phyloP scores from a whole-genome alignment of 2,888 invertebrate species.

The Odontothrips loti region DNA sequence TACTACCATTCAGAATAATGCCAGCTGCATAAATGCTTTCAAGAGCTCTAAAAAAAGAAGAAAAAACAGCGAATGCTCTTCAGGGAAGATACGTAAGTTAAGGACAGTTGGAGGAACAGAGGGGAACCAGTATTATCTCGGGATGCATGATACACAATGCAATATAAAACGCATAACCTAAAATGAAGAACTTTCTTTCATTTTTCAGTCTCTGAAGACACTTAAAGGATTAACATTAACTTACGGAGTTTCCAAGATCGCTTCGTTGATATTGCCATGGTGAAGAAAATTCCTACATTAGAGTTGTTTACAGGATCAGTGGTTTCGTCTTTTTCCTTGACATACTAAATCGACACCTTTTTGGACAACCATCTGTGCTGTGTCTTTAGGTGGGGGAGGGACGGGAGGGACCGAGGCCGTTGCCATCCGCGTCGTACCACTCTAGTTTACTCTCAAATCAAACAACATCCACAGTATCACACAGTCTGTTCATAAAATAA shows the following conservation, averaged over 20 bases:
- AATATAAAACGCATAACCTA: constrained; percentile 15
- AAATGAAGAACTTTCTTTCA: constrained; percentile 29
- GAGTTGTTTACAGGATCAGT: constrained; percentile 19
- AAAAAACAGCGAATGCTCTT: too few relatives aligned
- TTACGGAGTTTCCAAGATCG: constrained; percentile 81
- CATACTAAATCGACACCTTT: constrained; percentile 29
- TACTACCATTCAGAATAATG: too few relatives aligned
- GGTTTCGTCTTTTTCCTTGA: constrained; percentile 30
- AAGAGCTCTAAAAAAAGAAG: too few relatives aligned
- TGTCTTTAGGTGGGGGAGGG: not conserved
- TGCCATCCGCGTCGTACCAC: not conserved
- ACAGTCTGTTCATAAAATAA: too few relatives aligned
- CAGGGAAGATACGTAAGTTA: too few relatives aligned
- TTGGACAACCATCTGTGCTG: not conserved
- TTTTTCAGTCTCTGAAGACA: not conserved
- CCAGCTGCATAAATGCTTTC: too few relatives aligned
- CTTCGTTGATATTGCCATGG: constrained; percentile 51
- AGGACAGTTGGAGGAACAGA: too few relatives aligned
- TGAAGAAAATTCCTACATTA: not conserved
- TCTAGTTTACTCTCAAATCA: not conserved
- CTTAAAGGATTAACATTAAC: constrained; percentile 45
- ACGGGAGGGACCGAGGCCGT: not conserved
- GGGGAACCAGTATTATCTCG: too few relatives aligned
- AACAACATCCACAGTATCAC: not conserved
- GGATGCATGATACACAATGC: too few relatives aligned